phyloP scores from a whole-genome alignment of 2,797 vertebrate genomes.

The Falco columbarius region DNA sequence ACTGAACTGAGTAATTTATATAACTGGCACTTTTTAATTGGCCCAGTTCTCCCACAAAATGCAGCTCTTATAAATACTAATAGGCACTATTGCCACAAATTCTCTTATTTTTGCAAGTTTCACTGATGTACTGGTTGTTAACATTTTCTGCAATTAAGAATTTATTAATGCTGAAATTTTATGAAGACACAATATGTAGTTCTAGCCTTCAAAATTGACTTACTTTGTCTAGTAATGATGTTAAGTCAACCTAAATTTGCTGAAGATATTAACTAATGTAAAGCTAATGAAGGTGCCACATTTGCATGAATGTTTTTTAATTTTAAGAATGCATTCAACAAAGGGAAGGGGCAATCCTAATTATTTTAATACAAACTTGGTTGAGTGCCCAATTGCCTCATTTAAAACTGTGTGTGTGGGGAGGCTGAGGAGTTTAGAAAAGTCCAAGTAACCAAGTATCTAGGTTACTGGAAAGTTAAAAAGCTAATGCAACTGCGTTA shows the following conservation, averaged over 20 bases:
- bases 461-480: constrained; percentile 78
- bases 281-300: constrained; percentile 68
- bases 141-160: constrained; percentile 59
- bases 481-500: constrained; percentile 81
- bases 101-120: constrained; percentile 63
- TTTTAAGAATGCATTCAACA: constrained; percentile 50
- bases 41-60: constrained; percentile 68
- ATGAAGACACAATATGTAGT: constrained; percentile 54
- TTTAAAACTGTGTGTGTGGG: constrained; percentile 70
- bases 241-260: constrained; percentile 64
- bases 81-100: constrained; percentile 69
- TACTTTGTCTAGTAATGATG: constrained; percentile 53
- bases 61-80: constrained; percentile 72
- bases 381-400: constrained; percentile 70
- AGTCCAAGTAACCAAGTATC: constrained; percentile 75
- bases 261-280: constrained; percentile 53
- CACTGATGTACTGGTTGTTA: constrained; percentile 60
- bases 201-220: constrained; percentile 53
- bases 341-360: constrained; percentile 50
- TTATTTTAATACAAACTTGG: constrained; percentile 69
- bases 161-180: constrained; percentile 56
- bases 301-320: constrained; percentile 53
- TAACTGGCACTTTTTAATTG: constrained; percentile 62
- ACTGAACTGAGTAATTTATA: constrained; percentile 52
- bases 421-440: constrained; percentile 75